Base-by-base conservation (phyloP, 2,113 vertebrate genomes). In the Miniopterus natalensis region DNA sequence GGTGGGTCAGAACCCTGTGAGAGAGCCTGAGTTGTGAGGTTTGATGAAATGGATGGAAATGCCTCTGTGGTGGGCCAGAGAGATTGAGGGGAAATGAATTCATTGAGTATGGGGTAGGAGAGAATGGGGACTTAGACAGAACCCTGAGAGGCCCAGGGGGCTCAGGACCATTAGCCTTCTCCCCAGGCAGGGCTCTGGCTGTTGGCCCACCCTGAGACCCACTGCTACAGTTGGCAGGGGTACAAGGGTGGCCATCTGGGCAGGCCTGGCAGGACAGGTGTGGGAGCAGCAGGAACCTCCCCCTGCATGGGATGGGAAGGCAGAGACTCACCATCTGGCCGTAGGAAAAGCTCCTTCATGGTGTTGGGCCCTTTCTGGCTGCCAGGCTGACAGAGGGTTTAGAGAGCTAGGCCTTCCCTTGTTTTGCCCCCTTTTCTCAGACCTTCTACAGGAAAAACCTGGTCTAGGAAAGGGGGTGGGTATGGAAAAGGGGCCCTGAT, bases 231-330 rank as follows among this genome's bases (percentile, higher is more conserved):
- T 87, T 97, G 95, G 97, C 96, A 93, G 65, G 96, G 81, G 75
- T 85, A 23, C 21, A 21, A 65, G 21, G 36, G 74, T 95, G 74
- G 71, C 97, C 97, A 97, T 97, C 94, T 97, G 97, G 95, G 91
- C 88, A 90, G 79, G 81, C 92, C 92, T 86, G 94, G 88, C 86
- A 80, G 70, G 94, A 66, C 97, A 98, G 97, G 94, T 96, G 94
- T 90, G 65, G 93, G 95, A 95, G 77, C 96, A 84, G 96, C 96
- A 80, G 91, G 97, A 98, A 79, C 15, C 0, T 2, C 1, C 0
- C 88, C 91, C 68, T 83, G 63, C 31, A n/a, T 53, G 0, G 47
- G 79, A 88, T 79, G 53, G 79, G 91, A 88, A 86, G 77, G 68
- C 55, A 59, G 42, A 85, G 74, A 84, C 71, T 63, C 4, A 3